phyloP scores from a whole-genome alignment of 2,113 vertebrate species.

The Vulpes ferrilata region DNA sequence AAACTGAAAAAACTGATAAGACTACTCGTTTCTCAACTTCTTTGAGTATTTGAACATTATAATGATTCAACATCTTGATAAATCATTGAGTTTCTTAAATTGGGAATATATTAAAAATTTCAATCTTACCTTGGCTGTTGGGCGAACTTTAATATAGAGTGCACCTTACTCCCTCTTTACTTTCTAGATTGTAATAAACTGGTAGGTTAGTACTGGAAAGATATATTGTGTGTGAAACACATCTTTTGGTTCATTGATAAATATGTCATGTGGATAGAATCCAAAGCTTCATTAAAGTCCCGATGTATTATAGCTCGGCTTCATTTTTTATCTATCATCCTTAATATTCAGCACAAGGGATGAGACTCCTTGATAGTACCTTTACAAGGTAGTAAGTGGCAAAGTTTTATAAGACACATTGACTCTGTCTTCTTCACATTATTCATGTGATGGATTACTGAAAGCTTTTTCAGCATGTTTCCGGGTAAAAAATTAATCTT shows the following conservation, averaged over 20 bases:
- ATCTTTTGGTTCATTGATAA: slow-evolving; percentile 36
- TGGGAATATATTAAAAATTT: slow-evolving; percentile 35
- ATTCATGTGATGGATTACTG: slow-evolving; percentile 42
- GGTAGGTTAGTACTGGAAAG: not conserved
- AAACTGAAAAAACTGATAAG: not conserved
- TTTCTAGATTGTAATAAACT: slow-evolving; percentile 35
- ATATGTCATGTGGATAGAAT: not conserved
- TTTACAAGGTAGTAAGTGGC: not conserved
- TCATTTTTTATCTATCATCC: not conserved
- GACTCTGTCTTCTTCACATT: slow-evolving; percentile 35
- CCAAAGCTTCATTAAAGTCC: not conserved
- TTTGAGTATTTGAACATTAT: slow-evolving; percentile 6
- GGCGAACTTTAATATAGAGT: slow-evolving; percentile 21
- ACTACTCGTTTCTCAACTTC: slow-evolving; percentile 17
- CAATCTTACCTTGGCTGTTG: slow-evolving; percentile 11
- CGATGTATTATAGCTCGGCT: not conserved
- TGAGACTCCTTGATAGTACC: not conserved
- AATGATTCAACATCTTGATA: not conserved
- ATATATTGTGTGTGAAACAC: not conserved
- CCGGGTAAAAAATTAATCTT: slow-evolving; percentile 28
- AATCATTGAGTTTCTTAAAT: not conserved
- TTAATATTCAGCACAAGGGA: not conserved
- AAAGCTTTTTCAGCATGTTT: slow-evolving; percentile 31
- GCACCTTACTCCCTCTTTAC: not conserved
- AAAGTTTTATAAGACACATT: not conserved